Percentiles rank a stretch among this genome's conserved stretches.
These are phyloP conservation scores for Hephaestus fuliginosus DNA, from an alignment of 2,797 vertebrate species.

Conservation along the genomic window DNA sequence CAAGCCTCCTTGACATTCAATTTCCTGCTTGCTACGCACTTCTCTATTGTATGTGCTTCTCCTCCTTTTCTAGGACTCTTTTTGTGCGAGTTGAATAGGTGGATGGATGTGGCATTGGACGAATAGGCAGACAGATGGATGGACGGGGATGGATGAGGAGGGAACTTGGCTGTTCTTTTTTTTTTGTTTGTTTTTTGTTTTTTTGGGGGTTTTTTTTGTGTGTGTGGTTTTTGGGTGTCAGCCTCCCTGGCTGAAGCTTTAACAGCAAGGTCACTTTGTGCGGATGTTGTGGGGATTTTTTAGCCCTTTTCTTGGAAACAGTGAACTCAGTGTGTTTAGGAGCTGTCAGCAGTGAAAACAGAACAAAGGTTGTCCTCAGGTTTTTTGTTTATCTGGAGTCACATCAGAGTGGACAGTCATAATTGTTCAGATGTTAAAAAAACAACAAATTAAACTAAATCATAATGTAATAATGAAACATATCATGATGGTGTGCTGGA, in stretches of 20 bases:
- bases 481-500: neutral
- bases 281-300: slow-evolving; percentile 51
- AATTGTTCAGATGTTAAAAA: neutral
- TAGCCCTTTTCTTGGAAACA: slow-evolving; percentile 38
- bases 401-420: neutral
- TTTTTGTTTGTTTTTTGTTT: slow-evolving; percentile 22
- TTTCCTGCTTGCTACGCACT: slow-evolving; percentile 85
- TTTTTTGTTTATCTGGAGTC: slow-evolving; percentile 3
- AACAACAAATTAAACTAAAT: slow-evolving; percentile 17
- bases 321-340: slow-evolving; percentile 25
- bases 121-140: slow-evolving; percentile 46
- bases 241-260: slow-evolving; percentile 33
- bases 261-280: slow-evolving; percentile 71
- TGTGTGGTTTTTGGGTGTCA: slow-evolving; percentile 44
- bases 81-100: slow-evolving; percentile 73
- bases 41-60: slow-evolving; percentile 75
- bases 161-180: slow-evolving; percentile 18
- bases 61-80: slow-evolving; percentile 66
- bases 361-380: slow-evolving; percentile 12
- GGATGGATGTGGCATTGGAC: slow-evolving; percentile 68
- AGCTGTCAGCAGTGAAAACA: slow-evolving; percentile 33
- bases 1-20: slow-evolving; percentile 88
- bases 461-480: neutral
- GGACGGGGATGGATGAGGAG: slow-evolving; percentile 49
- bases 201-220: too few species aligned